Evolutionary conservation across 2,113 vertebrate genomes (phyloP).

Genomic region (Trochalopteron elliotii): DNA sequence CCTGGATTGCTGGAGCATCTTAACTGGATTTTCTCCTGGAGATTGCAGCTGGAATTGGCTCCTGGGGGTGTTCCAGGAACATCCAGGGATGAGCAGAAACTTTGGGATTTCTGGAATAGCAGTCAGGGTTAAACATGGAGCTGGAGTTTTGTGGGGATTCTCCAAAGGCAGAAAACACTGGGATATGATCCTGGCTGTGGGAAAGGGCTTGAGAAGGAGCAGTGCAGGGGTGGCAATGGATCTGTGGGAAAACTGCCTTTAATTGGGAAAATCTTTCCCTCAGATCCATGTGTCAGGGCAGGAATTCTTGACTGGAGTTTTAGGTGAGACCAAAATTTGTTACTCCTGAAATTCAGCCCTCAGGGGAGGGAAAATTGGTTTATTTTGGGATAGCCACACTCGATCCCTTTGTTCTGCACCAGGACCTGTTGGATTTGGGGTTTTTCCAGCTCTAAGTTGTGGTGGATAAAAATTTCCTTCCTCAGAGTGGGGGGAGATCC

Average conservation of each 20-base stretch:
- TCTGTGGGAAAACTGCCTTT: not conserved
- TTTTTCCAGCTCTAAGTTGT: accelerated
- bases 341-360: not conserved
- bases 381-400: not conserved
- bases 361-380: not conserved
- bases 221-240: accelerated
- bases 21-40: not conserved
- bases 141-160: not conserved
- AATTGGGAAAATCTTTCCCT: not conserved
- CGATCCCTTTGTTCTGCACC: not conserved
- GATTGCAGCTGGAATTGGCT: not conserved
- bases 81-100: not conserved
- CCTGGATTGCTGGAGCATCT: not conserved
- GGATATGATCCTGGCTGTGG: accelerated
- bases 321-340: accelerated
- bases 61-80: not conserved
- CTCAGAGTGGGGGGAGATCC: not conserved
- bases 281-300: accelerated
- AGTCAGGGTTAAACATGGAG: accelerated
- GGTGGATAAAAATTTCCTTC: not conserved
- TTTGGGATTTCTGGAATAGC: not conserved
- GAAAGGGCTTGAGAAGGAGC: not conserved
- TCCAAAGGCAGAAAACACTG: not conserved
- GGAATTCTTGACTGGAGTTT: not conserved
- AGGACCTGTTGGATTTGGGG: not conserved